Evolutionary conservation across 2,888 invertebrate species (phyloP).

Genomic region (Acrobasis consociella): DNA sequence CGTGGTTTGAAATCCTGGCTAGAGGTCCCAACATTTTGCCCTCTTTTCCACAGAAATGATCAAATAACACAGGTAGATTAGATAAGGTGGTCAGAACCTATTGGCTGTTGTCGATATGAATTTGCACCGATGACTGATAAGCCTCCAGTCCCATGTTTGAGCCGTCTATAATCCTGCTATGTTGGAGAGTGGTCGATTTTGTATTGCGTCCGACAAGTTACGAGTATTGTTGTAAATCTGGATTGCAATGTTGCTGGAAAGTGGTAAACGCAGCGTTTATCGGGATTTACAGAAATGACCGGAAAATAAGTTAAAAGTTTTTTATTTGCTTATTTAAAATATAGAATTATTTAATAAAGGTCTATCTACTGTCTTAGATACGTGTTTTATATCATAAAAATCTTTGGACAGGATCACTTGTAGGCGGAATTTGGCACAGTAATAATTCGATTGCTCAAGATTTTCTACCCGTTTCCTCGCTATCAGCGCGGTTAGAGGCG

Average conservation of each 20-base stretch:
- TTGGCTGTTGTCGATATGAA: constrained; percentile 44
- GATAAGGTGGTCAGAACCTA: constrained; percentile 43
- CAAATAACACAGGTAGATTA: constrained; percentile 52
- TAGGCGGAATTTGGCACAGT: too few relatives aligned
- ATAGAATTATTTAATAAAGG: too few relatives aligned
- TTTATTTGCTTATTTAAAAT: too few relatives aligned
- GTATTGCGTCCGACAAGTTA: not conserved
- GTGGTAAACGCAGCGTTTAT: not conserved
- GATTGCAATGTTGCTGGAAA: not conserved
- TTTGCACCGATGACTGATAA: constrained; percentile 23
- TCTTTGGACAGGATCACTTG: too few relatives aligned
- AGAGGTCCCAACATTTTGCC: constrained; percentile 69
- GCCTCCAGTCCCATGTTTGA: constrained; percentile 3
- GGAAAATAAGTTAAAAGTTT: not conserved
- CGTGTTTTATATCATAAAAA: too few relatives aligned
- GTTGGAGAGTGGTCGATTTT: not conserved
- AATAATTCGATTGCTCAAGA: too few relatives aligned
- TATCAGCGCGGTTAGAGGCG: too few relatives aligned
- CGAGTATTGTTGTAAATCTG: not conserved
- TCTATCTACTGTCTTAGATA: too few relatives aligned
- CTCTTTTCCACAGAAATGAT: constrained; percentile 38
- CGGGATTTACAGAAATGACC: not conserved
- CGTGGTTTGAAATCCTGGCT: constrained; percentile 62
- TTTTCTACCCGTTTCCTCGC: too few relatives aligned
- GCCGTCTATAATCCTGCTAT: not conserved